Percentiles rank a stretch among this genome's conserved stretches.
Conservation (phyloP, 2,797 vertebrate genomes). For the Ctenopoma multispine region DNA sequence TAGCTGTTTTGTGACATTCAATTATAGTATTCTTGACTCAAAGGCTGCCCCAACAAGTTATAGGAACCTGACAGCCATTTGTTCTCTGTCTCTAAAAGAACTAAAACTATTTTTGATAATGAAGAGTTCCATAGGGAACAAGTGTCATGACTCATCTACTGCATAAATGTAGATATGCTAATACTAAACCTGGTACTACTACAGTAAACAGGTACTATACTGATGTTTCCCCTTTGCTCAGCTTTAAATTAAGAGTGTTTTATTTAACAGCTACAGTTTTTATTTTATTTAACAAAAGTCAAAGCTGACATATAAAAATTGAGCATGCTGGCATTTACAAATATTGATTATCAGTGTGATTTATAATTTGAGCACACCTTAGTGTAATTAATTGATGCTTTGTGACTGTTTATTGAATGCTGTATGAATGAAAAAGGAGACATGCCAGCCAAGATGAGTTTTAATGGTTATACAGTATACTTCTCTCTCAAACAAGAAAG, state of each 20-base stretch:
- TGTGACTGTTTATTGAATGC: conserved; percentile 10
- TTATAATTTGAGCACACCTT: conserved; percentile 26
- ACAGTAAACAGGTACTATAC: neutral
- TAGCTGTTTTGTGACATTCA: conserved; percentile 11
- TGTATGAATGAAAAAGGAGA: conserved; percentile 54
- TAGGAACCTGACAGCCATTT: neutral
- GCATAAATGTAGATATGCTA: conserved; percentile 12
- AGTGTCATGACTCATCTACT: conserved; percentile 14
- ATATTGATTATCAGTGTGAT: conserved; percentile 47
- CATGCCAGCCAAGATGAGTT: conserved; percentile 34
- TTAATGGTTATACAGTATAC: conserved; percentile 40
- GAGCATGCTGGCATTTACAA: conserved; percentile 35
- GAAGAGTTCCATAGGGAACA: conserved; percentile 6
- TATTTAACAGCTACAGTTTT: conserved; percentile 14
- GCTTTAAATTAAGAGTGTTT: neutral
- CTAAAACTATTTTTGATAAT: conserved; percentile 13
- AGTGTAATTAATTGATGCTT: conserved; percentile 23
- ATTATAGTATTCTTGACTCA: conserved; percentile 7
- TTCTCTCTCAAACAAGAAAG: conserved; percentile 50
- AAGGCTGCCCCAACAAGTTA: conserved; percentile 4
- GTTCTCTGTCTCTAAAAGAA: conserved; percentile 27
- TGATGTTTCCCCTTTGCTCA: neutral
- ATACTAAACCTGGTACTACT: neutral
- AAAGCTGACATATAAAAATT: conserved; percentile 14
- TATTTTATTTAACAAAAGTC: conserved; percentile 15